Base-by-base conservation (phyloP, 1,140 invertebrate genomes). In the Bombus terrestris region DNA sequence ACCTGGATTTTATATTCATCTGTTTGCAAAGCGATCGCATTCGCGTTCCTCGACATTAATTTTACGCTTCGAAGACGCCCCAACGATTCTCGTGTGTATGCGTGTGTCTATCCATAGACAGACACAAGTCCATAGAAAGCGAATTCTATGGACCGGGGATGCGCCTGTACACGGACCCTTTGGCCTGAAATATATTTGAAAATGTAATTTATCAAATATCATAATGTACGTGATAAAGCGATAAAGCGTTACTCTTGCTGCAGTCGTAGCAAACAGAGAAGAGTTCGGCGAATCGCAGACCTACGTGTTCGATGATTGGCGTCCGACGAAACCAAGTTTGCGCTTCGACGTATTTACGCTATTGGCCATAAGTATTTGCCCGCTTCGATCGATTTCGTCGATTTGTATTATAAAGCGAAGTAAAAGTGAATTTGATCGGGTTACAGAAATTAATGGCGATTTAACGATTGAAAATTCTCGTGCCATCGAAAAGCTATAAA, bases 1-100 rank as follows among this genome's bases (percentile, higher is more conserved):
- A 72, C 35, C 66, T 43, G 32, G 68, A 85, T 85, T 85, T 62
- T 79, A 57, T 79, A 69, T 69, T 43, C 78, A 69, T 80, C 81
- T 59, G 53, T 68, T 64, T 69, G 66, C 78, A 62, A 62, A 71
- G 32, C 76, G 81, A 82, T 82, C 71, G 81, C 32, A 47, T 57
- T 82, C 81, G 57, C 43, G 25, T 77, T 57, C 81, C 37, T 57
- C 83, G 83, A 84, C 77, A 62, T 84, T 84, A 79, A 84, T 84
- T 84, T 84, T 71, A 79, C 83, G 53, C 43, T 59, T 43, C 57
- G 59, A 76, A 28, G 57, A 66, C 13, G 59, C 13, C 18, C 35
- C 47, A 25, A 47, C 78, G 35, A 41, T 69, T 15, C 41, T 69
- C 35, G 37, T 22, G 25, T 25, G 64, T 3, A 25, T 12, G 12